Base-by-base conservation (phyloP, 2,888 invertebrate species). In the Cephus sareptanus region DNA sequence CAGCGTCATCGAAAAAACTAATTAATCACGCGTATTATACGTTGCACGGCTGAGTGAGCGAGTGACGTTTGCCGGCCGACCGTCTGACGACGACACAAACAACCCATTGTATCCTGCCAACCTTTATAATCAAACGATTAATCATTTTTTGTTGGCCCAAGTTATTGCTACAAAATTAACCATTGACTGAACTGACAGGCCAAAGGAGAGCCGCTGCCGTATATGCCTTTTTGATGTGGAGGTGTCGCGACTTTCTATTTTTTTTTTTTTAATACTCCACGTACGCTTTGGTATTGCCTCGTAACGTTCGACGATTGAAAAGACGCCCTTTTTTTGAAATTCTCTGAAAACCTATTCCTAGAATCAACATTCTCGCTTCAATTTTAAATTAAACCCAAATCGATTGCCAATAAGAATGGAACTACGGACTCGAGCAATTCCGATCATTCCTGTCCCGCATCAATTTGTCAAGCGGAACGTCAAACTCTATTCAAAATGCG, bases 101-200 rank as follows among this genome's bases (percentile, higher is more conserved):
- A 80, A 79, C 81, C 81, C 78, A 80, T 81, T 81, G 80, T 80
- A 79, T 76, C 80, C 76, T 79, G 78, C 78, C 78, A 80, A 81
- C 81, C 80, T 82, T 81, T 80, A 80, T 81, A 75, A 79, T 81
- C 77, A 80, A 81, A 82, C 82, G 81, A 81, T 82, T 82, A 82
- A 80, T 82, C 82, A 81, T 79, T 81, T 82, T 81, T 78, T 78
- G 80, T 79, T 80, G 75, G 73, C 56, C 76, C 71, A 75, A 75
- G 76, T 75, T 76, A 81, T 79, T 81, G 78, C 79, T 77, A 82
- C 79, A 78, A 79, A 82, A 81, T 82, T 76, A 77, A 81, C 74
- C 79, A 75, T 78, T 78, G 76, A 76, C 56, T 75, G 75, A 33
- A 70, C 75, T 77, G 77, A 77, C 77, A 75, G 77, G 75, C 56